Percentiles rank a stretch among this genome's conserved stretches.
phyloP scores from a whole-genome alignment of 1,140 invertebrate genomes.

The Polypedilum vanderplanki region DNA sequence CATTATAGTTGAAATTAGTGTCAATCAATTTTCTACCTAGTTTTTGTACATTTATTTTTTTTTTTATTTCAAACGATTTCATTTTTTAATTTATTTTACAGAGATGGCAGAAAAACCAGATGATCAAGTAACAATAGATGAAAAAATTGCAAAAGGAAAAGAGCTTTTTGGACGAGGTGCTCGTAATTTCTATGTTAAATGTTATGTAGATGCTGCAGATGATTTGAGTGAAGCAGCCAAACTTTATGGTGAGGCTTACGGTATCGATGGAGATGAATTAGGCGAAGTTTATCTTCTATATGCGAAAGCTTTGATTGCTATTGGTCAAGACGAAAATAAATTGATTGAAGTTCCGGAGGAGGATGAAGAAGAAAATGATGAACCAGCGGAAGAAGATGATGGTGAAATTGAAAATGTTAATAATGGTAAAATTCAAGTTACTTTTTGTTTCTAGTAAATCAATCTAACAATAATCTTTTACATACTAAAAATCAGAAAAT shows the following conservation, averaged over 20 bases:
- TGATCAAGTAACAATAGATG: conserved; percentile 28
- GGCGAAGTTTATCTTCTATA: conserved; percentile 65
- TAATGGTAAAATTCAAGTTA: too few species aligned
- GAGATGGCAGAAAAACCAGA: conserved; percentile 37
- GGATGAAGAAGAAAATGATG: conserved; percentile 47
- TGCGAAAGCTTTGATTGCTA: conserved; percentile 57
- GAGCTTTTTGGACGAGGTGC: conserved; percentile 57
- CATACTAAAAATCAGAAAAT: too few species aligned
- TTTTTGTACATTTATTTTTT: too few species aligned
- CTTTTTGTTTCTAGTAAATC: too few species aligned
- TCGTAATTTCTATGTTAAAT: conserved; percentile 63
- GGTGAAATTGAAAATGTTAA: conserved; percentile 33
- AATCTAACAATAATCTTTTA: too few species aligned
- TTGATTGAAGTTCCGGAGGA: conserved; percentile 59
- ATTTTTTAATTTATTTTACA: too few species aligned
- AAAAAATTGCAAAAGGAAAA: conserved; percentile 38
- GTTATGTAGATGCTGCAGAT: conserved; percentile 60
- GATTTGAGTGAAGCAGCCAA: conserved; percentile 63
- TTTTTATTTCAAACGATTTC: too few species aligned
- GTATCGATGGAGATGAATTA: conserved; percentile 62
- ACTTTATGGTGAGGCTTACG: conserved; percentile 55
- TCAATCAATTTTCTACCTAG: too few species aligned
- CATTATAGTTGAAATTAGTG: too few species aligned
- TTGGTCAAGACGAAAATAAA: conserved; percentile 63
- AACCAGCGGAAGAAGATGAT: conserved; percentile 43